A percentile compares a stretch with the other conserved stretches of the same genome.
Evolutionary conservation across 2,797 vertebrate species (phyloP).

Genomic region (Coluber constrictor): DNA sequence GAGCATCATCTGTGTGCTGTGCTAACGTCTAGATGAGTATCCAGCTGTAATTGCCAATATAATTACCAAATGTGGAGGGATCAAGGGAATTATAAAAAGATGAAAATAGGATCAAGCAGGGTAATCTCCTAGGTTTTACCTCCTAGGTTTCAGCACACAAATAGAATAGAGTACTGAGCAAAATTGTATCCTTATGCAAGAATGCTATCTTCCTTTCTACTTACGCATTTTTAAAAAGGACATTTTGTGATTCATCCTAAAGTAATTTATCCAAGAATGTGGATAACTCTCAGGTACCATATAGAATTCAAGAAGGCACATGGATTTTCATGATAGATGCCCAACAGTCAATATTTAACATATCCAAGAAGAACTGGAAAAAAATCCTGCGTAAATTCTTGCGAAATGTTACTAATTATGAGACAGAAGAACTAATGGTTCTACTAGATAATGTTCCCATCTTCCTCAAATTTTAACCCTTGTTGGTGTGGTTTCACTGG

Average conservation of each 20-base stretch:
- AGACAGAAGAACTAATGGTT: neutral
- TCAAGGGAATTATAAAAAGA: neutral
- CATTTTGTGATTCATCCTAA: neutral
- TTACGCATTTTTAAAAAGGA: neutral
- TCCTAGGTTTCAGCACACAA: neutral
- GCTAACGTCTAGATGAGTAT: neutral
- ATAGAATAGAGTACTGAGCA: neutral
- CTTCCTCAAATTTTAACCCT: neutral
- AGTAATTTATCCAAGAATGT: neutral
- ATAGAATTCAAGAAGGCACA: neutral
- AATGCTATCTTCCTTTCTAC: neutral
- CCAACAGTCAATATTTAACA: neutral
- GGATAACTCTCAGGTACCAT: neutral
- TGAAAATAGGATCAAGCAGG: neutral
- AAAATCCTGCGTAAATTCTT: neutral
- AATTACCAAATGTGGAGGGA: neutral
- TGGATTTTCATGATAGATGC: neutral
- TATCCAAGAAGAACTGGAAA: neutral
- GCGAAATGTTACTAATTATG: neutral
- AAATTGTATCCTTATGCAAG: neutral
- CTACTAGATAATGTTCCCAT: neutral
- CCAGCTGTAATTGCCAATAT: neutral
- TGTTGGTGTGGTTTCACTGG: neutral
- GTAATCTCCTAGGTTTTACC: neutral
- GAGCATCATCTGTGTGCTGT: neutral